Conservation (phyloP, 2,888 invertebrate species). For the Tuta absoluta region DNA sequence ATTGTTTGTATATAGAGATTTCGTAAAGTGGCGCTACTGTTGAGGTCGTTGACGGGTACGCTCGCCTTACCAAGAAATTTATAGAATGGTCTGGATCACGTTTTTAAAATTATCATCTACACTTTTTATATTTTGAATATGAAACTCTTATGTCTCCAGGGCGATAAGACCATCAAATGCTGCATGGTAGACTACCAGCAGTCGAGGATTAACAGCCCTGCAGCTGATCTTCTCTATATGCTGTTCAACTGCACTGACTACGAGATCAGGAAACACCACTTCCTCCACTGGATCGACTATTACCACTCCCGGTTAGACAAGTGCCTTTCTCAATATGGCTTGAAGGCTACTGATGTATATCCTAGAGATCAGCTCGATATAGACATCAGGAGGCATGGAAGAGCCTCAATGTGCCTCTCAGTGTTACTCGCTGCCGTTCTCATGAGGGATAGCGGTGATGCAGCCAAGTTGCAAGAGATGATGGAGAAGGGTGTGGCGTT, state of each 20-base stretch:
- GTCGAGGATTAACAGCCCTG: conserved; percentile 35
- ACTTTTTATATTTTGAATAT: too few species aligned
- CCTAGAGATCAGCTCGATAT: conserved; percentile 25
- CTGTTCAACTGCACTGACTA: conserved; percentile 41
- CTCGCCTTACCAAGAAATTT: too few species aligned
- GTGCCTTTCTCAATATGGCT: conserved; percentile 14
- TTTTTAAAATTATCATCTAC: neutral
- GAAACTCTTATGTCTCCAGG: too few species aligned
- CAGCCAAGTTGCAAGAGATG: conserved; percentile 19
- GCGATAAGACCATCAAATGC: conserved; percentile 29
- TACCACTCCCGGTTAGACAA: conserved; percentile 22
- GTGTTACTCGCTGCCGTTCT: conserved; percentile 11
- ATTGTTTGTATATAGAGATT: too few species aligned
- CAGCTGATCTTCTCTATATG: conserved; percentile 38
- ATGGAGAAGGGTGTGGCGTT: conserved; percentile 1
- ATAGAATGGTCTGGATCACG: neutral
- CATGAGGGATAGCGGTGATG: conserved; percentile 10
- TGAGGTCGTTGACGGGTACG: too few species aligned
- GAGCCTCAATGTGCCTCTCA: conserved; percentile 23
- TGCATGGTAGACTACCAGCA: conserved; percentile 42
- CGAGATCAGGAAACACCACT: conserved; percentile 27
- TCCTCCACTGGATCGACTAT: conserved; percentile 26
- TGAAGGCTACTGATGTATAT: conserved; percentile 16
- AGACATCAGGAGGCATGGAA: conserved; percentile 30
- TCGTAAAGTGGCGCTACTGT: too few species aligned